Conservation (phyloP, 1,140 invertebrate species). For the Heliconius hewitsoni region DNA sequence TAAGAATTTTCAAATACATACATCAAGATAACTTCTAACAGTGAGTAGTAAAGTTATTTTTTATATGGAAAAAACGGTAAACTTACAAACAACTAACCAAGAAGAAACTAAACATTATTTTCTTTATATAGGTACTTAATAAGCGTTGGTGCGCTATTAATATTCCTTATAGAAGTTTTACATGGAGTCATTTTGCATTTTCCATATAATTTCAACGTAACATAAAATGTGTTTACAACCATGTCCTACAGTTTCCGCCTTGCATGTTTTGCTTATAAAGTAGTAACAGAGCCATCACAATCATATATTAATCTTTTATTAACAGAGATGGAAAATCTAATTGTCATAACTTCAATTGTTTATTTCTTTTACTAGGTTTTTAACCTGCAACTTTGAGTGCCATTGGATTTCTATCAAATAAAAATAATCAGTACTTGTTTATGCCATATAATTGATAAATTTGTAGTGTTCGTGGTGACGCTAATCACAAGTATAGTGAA, state of each 20-base stretch:
- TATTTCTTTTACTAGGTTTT: background rate
- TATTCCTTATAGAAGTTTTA: background rate
- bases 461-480: too few species aligned
- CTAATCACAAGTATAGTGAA: too few species aligned
- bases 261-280: slow-evolving; percentile 23
- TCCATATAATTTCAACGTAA: slow-evolving; percentile 8
- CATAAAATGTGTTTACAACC: slow-evolving; percentile 10
- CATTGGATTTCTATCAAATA: too few species aligned
- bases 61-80: too few species aligned
- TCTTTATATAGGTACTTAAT: background rate
- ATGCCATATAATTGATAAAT: too few species aligned
- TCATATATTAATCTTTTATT: slow-evolving; percentile 2
- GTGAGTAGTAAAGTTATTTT: too few species aligned
- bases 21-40: too few species aligned
- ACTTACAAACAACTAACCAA: too few species aligned
- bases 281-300: slow-evolving; percentile 19
- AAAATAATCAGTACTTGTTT: too few species aligned
- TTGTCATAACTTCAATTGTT: background rate
- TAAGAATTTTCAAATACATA: too few species aligned
- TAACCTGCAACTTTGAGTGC: background rate
- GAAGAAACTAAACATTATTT: too few species aligned
- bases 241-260: slow-evolving; percentile 25
- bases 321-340: slow-evolving; percentile 1
- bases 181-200: slow-evolving; percentile 2
- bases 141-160: background rate